A percentile compares a stretch with the other conserved stretches of the same genome.
Conservation (phyloP, 2,797 vertebrate species). For the Phoxinus dragarum region DNA sequence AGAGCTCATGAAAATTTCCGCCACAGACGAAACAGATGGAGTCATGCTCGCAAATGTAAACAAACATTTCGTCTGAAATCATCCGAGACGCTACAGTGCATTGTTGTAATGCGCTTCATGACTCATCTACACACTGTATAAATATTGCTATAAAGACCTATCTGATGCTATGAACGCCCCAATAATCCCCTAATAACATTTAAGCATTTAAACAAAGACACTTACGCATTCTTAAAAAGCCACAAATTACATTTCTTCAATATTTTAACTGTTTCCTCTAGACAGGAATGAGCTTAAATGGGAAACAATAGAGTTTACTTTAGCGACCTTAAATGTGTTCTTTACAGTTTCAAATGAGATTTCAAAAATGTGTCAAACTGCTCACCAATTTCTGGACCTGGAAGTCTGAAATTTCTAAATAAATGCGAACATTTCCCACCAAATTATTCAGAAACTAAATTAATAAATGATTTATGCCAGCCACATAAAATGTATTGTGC, state of each 20-base stretch:
- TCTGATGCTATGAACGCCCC: not conserved
- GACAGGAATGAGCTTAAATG: not conserved
- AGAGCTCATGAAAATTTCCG: constrained; percentile 18
- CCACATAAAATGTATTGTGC: not conserved
- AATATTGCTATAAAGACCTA: constrained; percentile 15
- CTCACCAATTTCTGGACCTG: not conserved
- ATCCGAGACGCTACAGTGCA: constrained; percentile 10
- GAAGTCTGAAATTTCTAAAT: not conserved
- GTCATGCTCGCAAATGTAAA: constrained; percentile 45
- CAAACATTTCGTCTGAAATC: constrained; percentile 52
- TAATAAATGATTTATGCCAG: not conserved
- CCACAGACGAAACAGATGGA: constrained; percentile 53
- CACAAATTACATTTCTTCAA: not conserved
- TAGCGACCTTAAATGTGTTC: not conserved
- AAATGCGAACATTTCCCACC: not conserved
- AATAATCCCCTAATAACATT: constrained; percentile 16
- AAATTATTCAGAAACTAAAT: not conserved
- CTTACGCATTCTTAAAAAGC: not conserved
- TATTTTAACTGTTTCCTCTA: not conserved
- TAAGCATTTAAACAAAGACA: not conserved
- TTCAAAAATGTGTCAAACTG: not conserved
- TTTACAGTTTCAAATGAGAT: not conserved
- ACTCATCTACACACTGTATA: constrained; percentile 17
- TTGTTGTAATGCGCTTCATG: not conserved
- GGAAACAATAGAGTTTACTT: not conserved